A percentile compares a stretch with the other conserved stretches of the same genome.
Conservation (phyloP, 2,888 invertebrate species). For the Cosmia trapezina region DNA sequence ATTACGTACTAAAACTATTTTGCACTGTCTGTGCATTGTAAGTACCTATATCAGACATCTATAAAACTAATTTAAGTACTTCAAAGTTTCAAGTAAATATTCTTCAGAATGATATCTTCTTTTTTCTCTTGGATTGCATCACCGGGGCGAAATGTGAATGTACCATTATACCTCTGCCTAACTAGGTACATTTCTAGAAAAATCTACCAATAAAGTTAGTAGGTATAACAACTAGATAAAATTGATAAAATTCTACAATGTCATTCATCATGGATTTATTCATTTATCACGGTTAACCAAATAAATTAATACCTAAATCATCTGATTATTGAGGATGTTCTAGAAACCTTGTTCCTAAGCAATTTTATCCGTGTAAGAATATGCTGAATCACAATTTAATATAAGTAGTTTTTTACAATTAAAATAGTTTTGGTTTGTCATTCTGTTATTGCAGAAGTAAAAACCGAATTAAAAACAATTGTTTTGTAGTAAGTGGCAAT, state of each 20-base stretch:
- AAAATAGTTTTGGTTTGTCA: not conserved
- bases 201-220: not conserved
- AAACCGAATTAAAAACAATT: not conserved
- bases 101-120: too few species aligned
- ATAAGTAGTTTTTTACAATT: not conserved
- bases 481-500: not conserved
- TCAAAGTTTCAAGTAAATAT: too few species aligned
- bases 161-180: too few species aligned
- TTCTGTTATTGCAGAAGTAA: not conserved
- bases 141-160: too few species aligned
- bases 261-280: slow-evolving; percentile 11
- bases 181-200: too few species aligned
- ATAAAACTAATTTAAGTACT: too few species aligned
- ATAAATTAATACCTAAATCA: not conserved
- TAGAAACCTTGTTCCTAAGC: slow-evolving; percentile 10
- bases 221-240: not conserved
- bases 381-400: not conserved
- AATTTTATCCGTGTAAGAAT: not conserved
- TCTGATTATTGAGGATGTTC: not conserved
- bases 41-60: too few species aligned
- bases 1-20: not conserved
- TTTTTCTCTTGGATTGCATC: too few species aligned
- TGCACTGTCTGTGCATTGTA: not conserved
- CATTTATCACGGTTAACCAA: not conserved
- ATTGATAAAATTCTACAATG: not conserved